Percentiles rank a stretch among this genome's conserved stretches.
Evolutionary conservation across 2,113 vertebrate species (phyloP).

Genomic region (Oreochromis niloticus): DNA sequence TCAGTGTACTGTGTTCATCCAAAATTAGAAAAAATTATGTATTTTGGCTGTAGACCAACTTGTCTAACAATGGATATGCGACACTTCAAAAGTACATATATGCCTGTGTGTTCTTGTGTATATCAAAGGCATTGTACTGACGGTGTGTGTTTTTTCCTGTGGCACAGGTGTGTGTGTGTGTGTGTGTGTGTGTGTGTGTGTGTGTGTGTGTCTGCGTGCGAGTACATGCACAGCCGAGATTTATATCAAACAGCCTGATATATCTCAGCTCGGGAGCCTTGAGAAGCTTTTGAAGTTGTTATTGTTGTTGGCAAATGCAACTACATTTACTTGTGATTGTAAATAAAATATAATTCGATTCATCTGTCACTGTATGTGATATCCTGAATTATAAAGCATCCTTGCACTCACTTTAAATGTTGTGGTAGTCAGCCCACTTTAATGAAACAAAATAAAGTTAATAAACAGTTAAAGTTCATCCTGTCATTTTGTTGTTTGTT

Average conservation of each 20-base stretch:
- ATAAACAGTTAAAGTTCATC: not conserved
- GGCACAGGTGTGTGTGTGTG: slow-evolving; percentile 6
- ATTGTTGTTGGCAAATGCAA: not conserved
- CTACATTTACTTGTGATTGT: not conserved
- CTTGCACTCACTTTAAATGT: not conserved
- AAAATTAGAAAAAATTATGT: not conserved
- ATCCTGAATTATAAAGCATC: not conserved
- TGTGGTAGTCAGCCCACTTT: not conserved
- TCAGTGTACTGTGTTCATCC: not conserved
- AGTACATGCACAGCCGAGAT: slow-evolving; percentile 5
- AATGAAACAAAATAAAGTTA: not conserved
- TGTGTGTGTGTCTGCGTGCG: fast-evolving
- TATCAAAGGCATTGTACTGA: not conserved
- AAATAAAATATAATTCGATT: not conserved
- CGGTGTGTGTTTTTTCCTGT: not conserved
- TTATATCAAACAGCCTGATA: slow-evolving; percentile 20
- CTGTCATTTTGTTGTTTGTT: not conserved
- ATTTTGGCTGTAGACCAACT: not conserved
- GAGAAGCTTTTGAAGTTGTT: slow-evolving; percentile 12
- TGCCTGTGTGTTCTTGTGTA: not conserved
- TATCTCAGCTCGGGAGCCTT: not conserved
- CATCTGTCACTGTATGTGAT: not conserved
- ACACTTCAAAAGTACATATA: not conserved
- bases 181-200: not conserved
- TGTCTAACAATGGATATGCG: not conserved